Evolutionary conservation across 30 jellyfish, hydroid and myxozoan genomes (phyloP).

Genomic region (Aurelia sp.): DNA sequence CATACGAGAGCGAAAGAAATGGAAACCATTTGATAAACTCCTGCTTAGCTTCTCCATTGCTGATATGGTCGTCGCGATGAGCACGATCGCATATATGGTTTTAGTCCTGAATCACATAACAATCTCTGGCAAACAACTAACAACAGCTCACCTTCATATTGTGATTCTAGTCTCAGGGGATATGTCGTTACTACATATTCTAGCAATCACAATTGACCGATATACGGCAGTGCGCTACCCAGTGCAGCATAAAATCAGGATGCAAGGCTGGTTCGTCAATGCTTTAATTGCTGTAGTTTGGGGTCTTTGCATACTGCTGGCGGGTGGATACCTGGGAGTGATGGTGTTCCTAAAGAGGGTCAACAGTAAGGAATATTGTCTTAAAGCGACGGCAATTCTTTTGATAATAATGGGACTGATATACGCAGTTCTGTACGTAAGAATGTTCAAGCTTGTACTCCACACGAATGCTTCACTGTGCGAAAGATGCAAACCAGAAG

Average conservation of each 20-base stretch:
- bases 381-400: background rate
- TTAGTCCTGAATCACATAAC: background rate
- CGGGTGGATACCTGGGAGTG: no score
- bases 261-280: slow-evolving; percentile 15
- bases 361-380: no score
- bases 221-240: slow-evolving; percentile 47
- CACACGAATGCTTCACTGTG: background rate
- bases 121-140: background rate
- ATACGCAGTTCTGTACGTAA: slow-evolving; percentile 7
- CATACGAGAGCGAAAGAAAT: background rate
- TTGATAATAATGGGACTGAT: slow-evolving; percentile 3
- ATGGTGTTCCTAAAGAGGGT: no score
- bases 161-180: slow-evolving; percentile 21
- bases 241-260: slow-evolving; percentile 27
- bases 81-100: background rate
- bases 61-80: slow-evolving; percentile 18
- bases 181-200: slow-evolving; percentile 12
- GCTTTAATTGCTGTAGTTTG: slow-evolving; percentile 24
- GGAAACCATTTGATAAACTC: slow-evolving; percentile 57
- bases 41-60: slow-evolving; percentile 57
- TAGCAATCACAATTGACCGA: slow-evolving; percentile 56
- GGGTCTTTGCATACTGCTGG: slow-evolving; percentile 5
- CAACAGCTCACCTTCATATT: background rate
- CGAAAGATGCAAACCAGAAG: background rate
- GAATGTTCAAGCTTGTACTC: slow-evolving; percentile 19